Conservation (phyloP, 23 tunicate genomes). For the Corella eumyota region DNA sequence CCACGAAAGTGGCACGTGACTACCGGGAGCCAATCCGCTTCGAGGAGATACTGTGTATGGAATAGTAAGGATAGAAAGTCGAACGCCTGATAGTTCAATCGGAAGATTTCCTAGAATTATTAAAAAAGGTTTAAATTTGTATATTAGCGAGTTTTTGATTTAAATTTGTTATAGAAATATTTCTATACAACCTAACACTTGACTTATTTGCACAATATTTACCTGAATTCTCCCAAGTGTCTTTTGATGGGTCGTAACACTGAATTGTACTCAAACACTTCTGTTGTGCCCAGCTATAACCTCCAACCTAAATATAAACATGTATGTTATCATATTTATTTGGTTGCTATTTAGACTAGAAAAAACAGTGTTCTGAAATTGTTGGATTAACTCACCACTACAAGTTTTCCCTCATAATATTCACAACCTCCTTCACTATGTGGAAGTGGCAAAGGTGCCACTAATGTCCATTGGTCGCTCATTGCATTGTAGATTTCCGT, state of each 20-base stretch:
- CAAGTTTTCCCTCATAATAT: conserved; percentile 68
- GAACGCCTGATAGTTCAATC: conserved; percentile 97
- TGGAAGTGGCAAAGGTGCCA: conserved; percentile 92
- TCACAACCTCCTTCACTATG: conserved; percentile 97
- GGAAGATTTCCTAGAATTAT: conserved; percentile 78
- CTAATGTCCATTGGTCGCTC: conserved; percentile 99
- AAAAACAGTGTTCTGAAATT: too few relatives aligned
- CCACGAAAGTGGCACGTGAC: conserved; percentile 95
- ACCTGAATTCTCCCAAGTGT: conserved; percentile 92
- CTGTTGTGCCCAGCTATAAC: conserved; percentile 99
- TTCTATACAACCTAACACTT: background rate
- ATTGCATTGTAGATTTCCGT: conserved; percentile 96
- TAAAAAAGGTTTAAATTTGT: background rate
- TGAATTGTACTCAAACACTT: conserved; percentile 94
- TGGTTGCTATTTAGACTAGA: too few relatives aligned
- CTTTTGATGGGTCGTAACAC: conserved; percentile 87
- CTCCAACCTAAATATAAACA: conserved; percentile 61
- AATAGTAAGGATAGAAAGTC: conserved; percentile 75
- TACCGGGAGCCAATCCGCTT: conserved; percentile 76
- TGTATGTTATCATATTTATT: too few relatives aligned
- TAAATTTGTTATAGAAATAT: background rate
- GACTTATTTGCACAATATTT: background rate
- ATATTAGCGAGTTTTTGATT: background rate
- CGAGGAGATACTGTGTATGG: conserved; percentile 98
- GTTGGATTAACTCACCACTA: conserved; percentile 34